Base-by-base conservation (phyloP, 2,888 invertebrate genomes). In the Cerceris rybyensis region DNA sequence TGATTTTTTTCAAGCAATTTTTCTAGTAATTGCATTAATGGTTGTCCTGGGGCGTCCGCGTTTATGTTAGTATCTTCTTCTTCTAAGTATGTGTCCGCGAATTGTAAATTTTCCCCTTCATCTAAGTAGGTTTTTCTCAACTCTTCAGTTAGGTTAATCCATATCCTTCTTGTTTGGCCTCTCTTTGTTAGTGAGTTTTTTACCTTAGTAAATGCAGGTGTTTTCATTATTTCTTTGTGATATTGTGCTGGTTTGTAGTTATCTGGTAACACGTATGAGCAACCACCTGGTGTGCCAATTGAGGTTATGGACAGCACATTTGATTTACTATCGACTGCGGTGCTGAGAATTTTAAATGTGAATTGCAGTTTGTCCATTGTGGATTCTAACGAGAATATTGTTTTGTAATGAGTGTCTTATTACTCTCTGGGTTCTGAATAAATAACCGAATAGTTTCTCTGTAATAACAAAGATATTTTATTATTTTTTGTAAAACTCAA, bases 291-390 rank as follows among this genome's bases (percentile, higher is more conserved):
- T 39, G 71, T 76, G 11, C n/a, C 54, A 14, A 76, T 76, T 72
- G 69, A 72, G 65, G 72, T 77, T 77, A 73, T 58, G 60, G 55
- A 69, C 4, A 69, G 9, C 16, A 64, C 49, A 46, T 72, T 72
- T 14, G 72, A 41, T 71, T 77, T 77, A 41, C 65, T 72, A 49
- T 77, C 72, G 16, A 5, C 50, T 16, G 42, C 17, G 43, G 17
- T 52, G 43, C 28, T 54, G 46, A 77, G 13, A 55, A 14, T 59
- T n/a, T n/a, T n/a, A 49, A 77, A 68, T 46, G 7, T 13, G n/a
- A 50, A 50, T 13, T 13, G 8, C n/a, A 50, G 13, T 13, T 50
- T 50, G 5, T 50, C 50, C 50, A 50, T 50, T 11, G 9, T 13
- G 7, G 8, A 7, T 50, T 50, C 6, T 9, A 50, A 50, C 50